Conservation (phyloP, 1,140 invertebrate species). For the Lanistes nyassanus region DNA sequence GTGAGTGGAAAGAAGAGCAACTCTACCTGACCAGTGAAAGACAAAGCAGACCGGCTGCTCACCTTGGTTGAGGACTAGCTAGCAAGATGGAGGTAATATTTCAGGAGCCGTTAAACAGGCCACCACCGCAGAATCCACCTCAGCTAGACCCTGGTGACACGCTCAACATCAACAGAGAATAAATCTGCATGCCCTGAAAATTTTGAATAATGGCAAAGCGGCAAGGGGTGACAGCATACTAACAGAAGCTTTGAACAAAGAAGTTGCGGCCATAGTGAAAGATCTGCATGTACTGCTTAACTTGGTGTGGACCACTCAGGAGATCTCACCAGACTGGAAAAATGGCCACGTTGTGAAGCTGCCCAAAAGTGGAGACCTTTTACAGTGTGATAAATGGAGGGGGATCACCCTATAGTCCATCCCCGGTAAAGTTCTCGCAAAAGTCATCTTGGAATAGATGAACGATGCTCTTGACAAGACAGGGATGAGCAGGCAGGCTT, state of each 20-base stretch:
- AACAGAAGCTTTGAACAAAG: not conserved
- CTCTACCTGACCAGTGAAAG: too few species aligned
- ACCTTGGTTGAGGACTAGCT: too few species aligned
- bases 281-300: too few species aligned
- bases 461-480: not conserved
- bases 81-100: not conserved
- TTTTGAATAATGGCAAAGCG: not conserved
- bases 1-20: too few species aligned
- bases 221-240: not conserved
- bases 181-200: too few species aligned
- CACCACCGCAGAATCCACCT: too few species aligned
- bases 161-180: not conserved
- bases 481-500: not conserved
- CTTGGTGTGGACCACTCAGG: slow-evolving; percentile 5
- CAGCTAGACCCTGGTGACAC: not conserved
- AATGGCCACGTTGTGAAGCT: not conserved
- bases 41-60: not conserved
- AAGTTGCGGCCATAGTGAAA: not conserved
- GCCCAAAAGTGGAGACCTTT: too few species aligned
- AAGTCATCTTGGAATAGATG: too few species aligned
- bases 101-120: not conserved
- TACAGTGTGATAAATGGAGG: too few species aligned
- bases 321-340: too few species aligned
- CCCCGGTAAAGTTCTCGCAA: too few species aligned
- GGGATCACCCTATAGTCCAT: too few species aligned